Evolutionary conservation across 2,888 invertebrate species (phyloP).

Genomic region (Plebejus argus): DNA sequence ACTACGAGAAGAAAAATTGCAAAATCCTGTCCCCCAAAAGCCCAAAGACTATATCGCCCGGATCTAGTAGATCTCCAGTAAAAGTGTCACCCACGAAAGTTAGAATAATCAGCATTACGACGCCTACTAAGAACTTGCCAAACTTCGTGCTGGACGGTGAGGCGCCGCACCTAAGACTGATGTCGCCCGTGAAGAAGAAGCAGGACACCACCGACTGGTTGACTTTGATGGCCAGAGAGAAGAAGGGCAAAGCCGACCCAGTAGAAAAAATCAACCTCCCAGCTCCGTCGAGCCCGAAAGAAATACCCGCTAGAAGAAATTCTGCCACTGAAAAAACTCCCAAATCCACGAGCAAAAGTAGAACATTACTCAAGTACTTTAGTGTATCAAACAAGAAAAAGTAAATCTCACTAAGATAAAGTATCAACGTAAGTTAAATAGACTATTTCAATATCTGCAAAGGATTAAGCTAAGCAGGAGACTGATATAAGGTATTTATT

Average conservation of each 20-base stretch:
- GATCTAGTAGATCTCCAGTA: constrained; percentile 48
- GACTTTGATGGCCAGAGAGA: constrained; percentile 62
- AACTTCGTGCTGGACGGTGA: constrained; percentile 88
- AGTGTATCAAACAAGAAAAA: constrained; percentile 55
- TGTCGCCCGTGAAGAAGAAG: constrained; percentile 84
- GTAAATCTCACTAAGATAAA: constrained; percentile 22
- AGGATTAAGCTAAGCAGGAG: too few species aligned
- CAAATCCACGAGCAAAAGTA: constrained; percentile 50
- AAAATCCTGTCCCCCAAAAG: constrained; percentile 56
- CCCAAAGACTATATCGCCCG: constrained; percentile 51
- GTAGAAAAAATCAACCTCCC: constrained; percentile 34
- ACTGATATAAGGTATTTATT: background rate
- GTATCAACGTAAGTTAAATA: background rate
- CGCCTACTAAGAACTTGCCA: constrained; percentile 87
- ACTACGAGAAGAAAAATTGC: constrained; percentile 53
- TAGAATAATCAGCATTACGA: constrained; percentile 56
- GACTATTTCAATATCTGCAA: background rate
- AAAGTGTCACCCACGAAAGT: constrained; percentile 52
- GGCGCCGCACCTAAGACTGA: constrained; percentile 86
- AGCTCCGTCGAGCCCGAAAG: constrained; percentile 56
- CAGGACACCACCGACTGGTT: constrained; percentile 87
- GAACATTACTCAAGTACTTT: constrained; percentile 66
- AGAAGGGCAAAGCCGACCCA: constrained; percentile 42
- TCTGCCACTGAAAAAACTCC: constrained; percentile 58
- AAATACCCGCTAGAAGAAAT: constrained; percentile 54